Evolutionary conservation across 2,888 invertebrate species (phyloP), one percentile per base, ranked within the genome.

Genomic region (Drosophila quasianomalipes): DNA sequence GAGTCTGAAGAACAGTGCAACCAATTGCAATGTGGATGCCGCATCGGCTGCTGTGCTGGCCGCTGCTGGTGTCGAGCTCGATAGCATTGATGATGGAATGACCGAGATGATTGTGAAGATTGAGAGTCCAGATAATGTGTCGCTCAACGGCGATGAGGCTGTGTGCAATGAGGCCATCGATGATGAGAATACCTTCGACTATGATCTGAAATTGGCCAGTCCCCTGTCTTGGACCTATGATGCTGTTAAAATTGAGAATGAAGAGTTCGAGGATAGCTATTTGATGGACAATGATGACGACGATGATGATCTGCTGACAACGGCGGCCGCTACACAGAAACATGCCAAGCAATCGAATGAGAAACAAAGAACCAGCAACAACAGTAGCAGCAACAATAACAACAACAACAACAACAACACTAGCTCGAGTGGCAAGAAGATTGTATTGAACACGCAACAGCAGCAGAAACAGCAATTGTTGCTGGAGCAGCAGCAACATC

Each of bases 171-270:
- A 89, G 68, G 92, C 88, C 0, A 89, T 91, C 28, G 91, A 85
- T 3, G 92, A 90, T 52, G 87, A 85, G 51, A 92, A 77, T 65
- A 91, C 77, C 30, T 92, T 90, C 54, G 93, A 92, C 72, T 93
- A 93, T 71, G 93, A 93, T 82, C 74, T 93, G 37, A 93, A 93
- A 74, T 74, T 93, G 62, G 93, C 93, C 37, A 93, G 93, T 70
- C 93, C 93, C 3, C 79, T 93, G 81, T 93, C 93, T 22, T 93
- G 93, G 93, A 93, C 93, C 19, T 93, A 93, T 57, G 93, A 93
- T 80, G 90, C 92, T 6, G 93, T 93, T 1, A 93, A 93, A 74
- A 92, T 93, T 54, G 93, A 93, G 79, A 92, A 91, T n/a, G 93
- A 93, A 22, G 93, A 92, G 75, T 93, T 92, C 39, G 93, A 92